Conservation (phyloP, 2,113 vertebrate genomes). For the Triplophysa rosa region DNA sequence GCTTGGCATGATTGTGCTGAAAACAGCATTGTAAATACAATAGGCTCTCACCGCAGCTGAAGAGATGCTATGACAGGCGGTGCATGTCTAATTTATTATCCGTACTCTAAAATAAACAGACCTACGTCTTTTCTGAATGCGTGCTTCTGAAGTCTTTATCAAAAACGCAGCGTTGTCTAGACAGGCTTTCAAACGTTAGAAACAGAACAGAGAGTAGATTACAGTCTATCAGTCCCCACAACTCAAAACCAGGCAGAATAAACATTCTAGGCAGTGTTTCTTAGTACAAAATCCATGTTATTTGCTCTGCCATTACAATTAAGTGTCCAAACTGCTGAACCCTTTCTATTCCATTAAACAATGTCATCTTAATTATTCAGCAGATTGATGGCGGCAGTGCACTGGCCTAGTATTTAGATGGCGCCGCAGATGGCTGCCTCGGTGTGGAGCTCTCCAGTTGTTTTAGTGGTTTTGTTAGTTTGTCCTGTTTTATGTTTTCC, state of each 20-base stretch:
- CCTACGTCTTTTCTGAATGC: constrained; percentile 10
- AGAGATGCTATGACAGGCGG: constrained; percentile 9
- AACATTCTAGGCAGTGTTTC: not conserved
- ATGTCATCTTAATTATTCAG: constrained; percentile 61
- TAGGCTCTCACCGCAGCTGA: not conserved
- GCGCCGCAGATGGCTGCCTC: too few species aligned
- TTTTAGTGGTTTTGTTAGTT: too few species aligned
- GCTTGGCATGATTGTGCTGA: not conserved
- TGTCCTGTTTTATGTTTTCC: too few species aligned
- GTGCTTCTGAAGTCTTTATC: not conserved
- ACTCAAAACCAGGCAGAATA: not conserved
- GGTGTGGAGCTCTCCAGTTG: too few species aligned
- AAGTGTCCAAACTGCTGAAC: constrained; percentile 40
- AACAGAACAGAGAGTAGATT: constrained; percentile 7
- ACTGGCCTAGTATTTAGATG: too few species aligned
- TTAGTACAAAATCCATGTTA: constrained; percentile 7
- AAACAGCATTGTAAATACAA: constrained; percentile 18
- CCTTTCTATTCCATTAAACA: constrained; percentile 54
- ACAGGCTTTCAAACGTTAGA: not conserved
- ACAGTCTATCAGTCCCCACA: not conserved
- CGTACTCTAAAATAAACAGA: constrained; percentile 11
- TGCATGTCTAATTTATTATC: constrained; percentile 38
- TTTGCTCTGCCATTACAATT: constrained; percentile 49
- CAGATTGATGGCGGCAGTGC: constrained; percentile 43
- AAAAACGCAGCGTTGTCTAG: constrained; percentile 15